Evolutionary conservation across 2,797 vertebrate species (phyloP), one percentile per base, ranked within the genome.

Genomic region (Adrianichthys oophorus): DNA sequence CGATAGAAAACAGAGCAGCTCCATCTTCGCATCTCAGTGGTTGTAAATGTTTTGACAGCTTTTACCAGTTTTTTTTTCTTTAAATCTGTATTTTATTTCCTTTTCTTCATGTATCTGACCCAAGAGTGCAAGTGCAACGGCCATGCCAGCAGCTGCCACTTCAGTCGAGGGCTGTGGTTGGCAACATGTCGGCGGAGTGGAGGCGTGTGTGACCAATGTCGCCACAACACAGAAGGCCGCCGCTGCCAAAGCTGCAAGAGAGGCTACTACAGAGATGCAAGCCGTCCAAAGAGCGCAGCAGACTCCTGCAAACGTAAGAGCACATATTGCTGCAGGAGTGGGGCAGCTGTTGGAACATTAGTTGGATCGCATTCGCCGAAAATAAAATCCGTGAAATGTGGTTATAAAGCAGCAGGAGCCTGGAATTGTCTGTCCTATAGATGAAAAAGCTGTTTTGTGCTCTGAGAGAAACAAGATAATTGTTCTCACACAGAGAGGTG

Each of bases 71-170:
- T 17, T 32, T 2, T 21, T 42, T 6, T 49, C 23, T 32, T 32
- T 32, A 48, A 32, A 32, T 37, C 32, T 37, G 2, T 37, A 1
- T 12, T 37, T 4, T 17, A 24, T 42, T 6, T 52, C 23, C 48
- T 26, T 65, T 4, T 12, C 18, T 58, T 14, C 15, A 2, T 76
- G n/a, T 74, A 1, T 63, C 49, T 48, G 3, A 59, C 48, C 52
- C 15, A 85, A 98, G 97, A 93, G 1, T 98, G 97, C 85, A 95
- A 95, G 76, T 98, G 97, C 66, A 95, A 96, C 0, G 91, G 93
- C 8, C 96, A 98, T 0, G 94, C 95, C 0, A 87, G 92, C 62
- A 87, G 92, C 70, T 98, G 96, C 64, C 95, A 94, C 70, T 95
- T 98, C 72, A 93, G 94, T 76, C 72, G 90, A 52, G 80, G 67